phyloP scores from a whole-genome alignment of 2,113 vertebrate species.

The Echinops telfairi region DNA sequence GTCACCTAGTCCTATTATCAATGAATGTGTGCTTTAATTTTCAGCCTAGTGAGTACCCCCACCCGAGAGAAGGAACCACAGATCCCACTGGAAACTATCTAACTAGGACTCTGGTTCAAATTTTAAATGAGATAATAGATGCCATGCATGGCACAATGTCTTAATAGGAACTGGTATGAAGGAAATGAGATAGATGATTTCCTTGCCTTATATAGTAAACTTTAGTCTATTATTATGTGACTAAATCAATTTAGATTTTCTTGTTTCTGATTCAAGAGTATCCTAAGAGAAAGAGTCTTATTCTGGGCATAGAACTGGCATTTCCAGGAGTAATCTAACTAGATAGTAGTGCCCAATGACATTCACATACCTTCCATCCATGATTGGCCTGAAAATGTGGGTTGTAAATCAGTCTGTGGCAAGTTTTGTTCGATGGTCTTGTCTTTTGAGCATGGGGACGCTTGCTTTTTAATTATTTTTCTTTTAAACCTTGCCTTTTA shows the following conservation, averaged over 20 bases:
- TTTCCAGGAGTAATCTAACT: slow-evolving; percentile 7
- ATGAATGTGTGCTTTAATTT: slow-evolving; percentile 24
- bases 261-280: slow-evolving; percentile 50
- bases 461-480: not conserved
- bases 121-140: slow-evolving; percentile 28
- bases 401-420: slow-evolving; percentile 21
- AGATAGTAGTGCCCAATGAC: not conserved
- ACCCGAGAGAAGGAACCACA: slow-evolving; percentile 26
- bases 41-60: not conserved
- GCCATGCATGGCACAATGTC: not conserved
- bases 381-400: slow-evolving; percentile 26
- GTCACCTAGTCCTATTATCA: slow-evolving; percentile 17
- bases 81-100: not conserved
- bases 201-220: not conserved
- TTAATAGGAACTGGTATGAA: no score
- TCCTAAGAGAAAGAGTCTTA: slow-evolving; percentile 18
- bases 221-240: slow-evolving; percentile 23
- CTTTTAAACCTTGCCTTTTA: not conserved
- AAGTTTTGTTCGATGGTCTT: not conserved
- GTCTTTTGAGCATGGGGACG: not conserved
- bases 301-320: not conserved
- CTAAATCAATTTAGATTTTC: slow-evolving; percentile 24
- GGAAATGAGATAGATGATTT: not conserved
- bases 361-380: not conserved
- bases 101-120: slow-evolving; percentile 4